Evolutionary conservation across 2,888 invertebrate species (phyloP).

Genomic region (Hydropsyche betteni): DNA sequence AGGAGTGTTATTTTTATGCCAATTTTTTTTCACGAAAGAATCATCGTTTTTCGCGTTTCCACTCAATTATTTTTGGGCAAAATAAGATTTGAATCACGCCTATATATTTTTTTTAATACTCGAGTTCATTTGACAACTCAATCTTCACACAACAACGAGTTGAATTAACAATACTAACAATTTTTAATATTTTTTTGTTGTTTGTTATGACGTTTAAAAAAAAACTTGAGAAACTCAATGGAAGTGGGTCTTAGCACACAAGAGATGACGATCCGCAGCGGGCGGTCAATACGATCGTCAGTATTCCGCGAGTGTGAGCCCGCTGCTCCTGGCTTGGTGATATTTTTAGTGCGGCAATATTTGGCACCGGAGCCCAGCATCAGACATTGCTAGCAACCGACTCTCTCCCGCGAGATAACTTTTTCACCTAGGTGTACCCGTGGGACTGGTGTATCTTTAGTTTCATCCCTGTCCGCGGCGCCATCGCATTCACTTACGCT

Average conservation of each 20-base stretch:
- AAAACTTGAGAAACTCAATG: constrained; percentile 2
- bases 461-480: constrained; percentile 50
- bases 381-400: constrained; percentile 47
- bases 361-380: constrained; percentile 67
- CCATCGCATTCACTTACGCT: constrained; percentile 56
- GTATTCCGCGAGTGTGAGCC: constrained; percentile 35
- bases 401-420: constrained; percentile 35
- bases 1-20: constrained; percentile 23
- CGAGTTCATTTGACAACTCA: too few relatives aligned
- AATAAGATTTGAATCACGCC: too few relatives aligned
- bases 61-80: background rate
- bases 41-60: background rate
- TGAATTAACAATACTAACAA: too few relatives aligned
- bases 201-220: too few relatives aligned
- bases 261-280: constrained; percentile 15
- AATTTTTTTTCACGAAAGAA: background rate
- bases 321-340: constrained; percentile 54
- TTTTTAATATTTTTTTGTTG: too few relatives aligned
- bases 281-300: constrained; percentile 31
- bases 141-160: too few relatives aligned
- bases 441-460: constrained; percentile 47
- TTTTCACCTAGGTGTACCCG: constrained; percentile 50
- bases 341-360: constrained; percentile 76
- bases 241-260: background rate
- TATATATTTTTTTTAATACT: too few relatives aligned